Base-by-base conservation (phyloP, 2,797 vertebrate species). In the Poeciliopsis gracilis region DNA sequence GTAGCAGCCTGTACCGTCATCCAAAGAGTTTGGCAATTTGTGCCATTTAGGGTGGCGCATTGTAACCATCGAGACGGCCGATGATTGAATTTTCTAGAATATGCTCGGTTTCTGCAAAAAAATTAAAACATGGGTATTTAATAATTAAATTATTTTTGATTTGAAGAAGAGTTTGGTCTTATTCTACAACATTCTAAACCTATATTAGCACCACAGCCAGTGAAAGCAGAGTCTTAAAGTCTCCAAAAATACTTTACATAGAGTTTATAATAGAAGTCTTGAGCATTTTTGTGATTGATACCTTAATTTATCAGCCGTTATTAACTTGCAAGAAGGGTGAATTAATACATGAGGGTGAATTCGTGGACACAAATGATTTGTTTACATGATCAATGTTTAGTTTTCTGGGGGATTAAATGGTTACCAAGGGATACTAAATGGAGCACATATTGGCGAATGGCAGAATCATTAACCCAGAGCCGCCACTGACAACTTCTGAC, bases 1-100 rank as follows among this genome's bases (percentile, higher is more conserved):
- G 86, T 90, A 88, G 83, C 84, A 89, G 83, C 28, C 88, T 91
- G 77, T 83, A 86, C 82, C 89, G 88, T 85, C 89, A 86, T 93
- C 92, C 93, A 95, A 94, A 95, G 93, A 96, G 90, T 88, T 93
- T 78, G 80, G 88, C 53, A 36, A 2, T 67, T 25, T 23, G 18
- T 13, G 5, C 2, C 20, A 23, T 23, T 9, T 11, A 23, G 8
- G 63, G 9, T 18, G 33, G 36, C 1, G 23, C 36, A 25, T 12
- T 66, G 61, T 10, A 18, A 20, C 18, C 16, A 18, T 20, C 9
- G 2, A 66, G 61, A 20, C 4, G 8, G 20, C 13, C 16, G 1
- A 36, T 63, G 30, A 67, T 41, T 67, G 9, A 67, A 11, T 38
- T 67, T 67, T 63, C 6, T 63, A 36, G 13, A 63, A 18, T 20